Evolutionary conservation across 2,888 invertebrate species (phyloP).

Genomic region (Odontocerum albicorne): DNA sequence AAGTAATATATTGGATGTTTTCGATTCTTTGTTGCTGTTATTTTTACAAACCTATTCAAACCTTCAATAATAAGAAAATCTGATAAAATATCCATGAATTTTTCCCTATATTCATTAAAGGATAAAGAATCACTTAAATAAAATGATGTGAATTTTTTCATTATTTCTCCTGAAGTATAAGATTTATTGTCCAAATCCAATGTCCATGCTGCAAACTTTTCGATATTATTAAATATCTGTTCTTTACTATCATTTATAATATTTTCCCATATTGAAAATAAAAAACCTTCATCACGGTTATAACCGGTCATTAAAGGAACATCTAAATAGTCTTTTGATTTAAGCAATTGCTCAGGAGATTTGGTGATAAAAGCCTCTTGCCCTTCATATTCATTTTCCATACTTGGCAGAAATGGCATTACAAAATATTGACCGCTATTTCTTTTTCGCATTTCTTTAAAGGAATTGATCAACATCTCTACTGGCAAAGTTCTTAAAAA

Average conservation of each 20-base stretch:
- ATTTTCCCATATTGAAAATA: conserved; percentile 6
- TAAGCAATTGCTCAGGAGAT: conserved; percentile 7
- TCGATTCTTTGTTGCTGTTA: not conserved
- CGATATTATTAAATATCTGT: not conserved
- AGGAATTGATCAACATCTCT: no score
- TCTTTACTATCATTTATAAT: not conserved
- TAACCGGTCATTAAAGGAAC: conserved; percentile 5
- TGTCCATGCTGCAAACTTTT: conserved; percentile 4
- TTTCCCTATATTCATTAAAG: conserved; percentile 2
- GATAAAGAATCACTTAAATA: conserved; percentile 7
- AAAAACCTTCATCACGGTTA: conserved; percentile 12
- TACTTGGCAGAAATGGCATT: conserved; percentile 6
- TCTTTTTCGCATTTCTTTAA: conserved; percentile 12
- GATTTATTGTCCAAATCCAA: conserved; percentile 3
- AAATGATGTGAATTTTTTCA: conserved; percentile 6
- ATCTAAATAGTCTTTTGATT: conserved; percentile 3
- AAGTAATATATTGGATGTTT: conserved; percentile 7
- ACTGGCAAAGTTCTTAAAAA: no score
- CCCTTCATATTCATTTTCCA: conserved; percentile 10
- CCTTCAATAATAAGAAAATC: conserved; percentile 7
- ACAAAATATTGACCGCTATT: conserved; percentile 6
- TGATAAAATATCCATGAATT: conserved; percentile 2
- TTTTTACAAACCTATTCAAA: conserved; percentile 10
- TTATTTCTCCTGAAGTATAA: conserved; percentile 2
- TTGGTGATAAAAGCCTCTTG: conserved; percentile 13